Conservation (phyloP, 53 echinoderm and acorn worm genomes). For the Paracentrotus lividus region DNA sequence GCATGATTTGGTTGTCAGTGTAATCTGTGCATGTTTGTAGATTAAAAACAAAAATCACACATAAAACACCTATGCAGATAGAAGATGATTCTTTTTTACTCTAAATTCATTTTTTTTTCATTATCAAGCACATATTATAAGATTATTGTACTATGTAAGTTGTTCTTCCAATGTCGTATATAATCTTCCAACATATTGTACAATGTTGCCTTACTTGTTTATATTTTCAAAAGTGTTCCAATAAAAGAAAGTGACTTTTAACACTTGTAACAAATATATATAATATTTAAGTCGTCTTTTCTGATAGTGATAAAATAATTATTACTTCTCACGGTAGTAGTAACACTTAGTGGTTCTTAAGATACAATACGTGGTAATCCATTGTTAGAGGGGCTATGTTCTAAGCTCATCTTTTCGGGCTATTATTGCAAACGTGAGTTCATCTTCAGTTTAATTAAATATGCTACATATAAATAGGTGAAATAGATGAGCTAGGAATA, state of each 20-base stretch:
- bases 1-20: not conserved
- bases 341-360: too few relatives aligned
- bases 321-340: not conserved
- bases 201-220: constrained; percentile 17
- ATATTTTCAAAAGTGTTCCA: constrained; percentile 55
- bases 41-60: not conserved
- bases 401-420: too few relatives aligned
- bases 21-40: constrained; percentile 6
- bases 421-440: too few relatives aligned
- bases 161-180: constrained; percentile 16
- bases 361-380: too few relatives aligned
- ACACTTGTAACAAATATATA: not conserved
- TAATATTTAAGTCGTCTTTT: not conserved
- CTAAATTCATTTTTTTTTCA: not conserved
- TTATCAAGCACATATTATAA: not conserved
- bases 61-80: constrained; percentile 7
- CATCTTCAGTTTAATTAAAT: too few relatives aligned
- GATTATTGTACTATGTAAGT: not conserved
- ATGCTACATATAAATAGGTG: too few relatives aligned
- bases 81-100: not conserved
- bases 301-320: not conserved
- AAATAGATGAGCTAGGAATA: too few relatives aligned
- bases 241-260: constrained; percentile 1
- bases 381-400: too few relatives aligned
- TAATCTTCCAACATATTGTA: constrained; percentile 36